Evolutionary conservation across 2,113 vertebrate species (phyloP).

Genomic region (Plestiodon gilberti): DNA sequence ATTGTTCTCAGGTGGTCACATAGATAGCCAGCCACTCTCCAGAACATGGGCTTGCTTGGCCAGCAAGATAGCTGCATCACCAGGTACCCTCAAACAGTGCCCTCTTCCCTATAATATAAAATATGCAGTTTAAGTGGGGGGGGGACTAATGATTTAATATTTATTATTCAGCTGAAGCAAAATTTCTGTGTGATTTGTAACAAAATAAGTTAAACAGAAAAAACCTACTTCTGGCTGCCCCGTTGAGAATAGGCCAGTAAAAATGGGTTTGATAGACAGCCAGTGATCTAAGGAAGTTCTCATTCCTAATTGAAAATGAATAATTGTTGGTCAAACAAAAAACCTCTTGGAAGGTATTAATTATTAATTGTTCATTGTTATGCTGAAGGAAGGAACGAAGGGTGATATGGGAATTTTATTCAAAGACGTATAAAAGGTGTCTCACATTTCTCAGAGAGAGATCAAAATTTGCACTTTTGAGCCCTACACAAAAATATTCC

Average conservation of each 20-base stretch:
- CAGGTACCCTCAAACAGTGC: too few relatives aligned
- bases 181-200: background rate
- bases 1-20: too few relatives aligned
- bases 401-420: background rate
- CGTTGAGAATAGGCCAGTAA: background rate
- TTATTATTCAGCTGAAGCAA: background rate
- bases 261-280: background rate
- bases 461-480: background rate
- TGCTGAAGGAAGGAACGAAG: background rate
- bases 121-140: background rate
- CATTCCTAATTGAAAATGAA: background rate
- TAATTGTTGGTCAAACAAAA: background rate
- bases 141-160: background rate
- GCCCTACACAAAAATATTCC: background rate
- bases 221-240: background rate
- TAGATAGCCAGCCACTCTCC: too few relatives aligned
- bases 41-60: too few relatives aligned
- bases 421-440: background rate
- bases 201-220: background rate
- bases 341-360: background rate
- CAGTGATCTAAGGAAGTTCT: background rate
- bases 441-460: background rate
- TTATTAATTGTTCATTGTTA: background rate
- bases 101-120: background rate
- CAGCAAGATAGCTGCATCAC: too few relatives aligned